These are phyloP conservation scores for Odontamblyopus lacepedii DNA, from an alignment of 2,797 vertebrate species.

Conservation along the genomic window DNA sequence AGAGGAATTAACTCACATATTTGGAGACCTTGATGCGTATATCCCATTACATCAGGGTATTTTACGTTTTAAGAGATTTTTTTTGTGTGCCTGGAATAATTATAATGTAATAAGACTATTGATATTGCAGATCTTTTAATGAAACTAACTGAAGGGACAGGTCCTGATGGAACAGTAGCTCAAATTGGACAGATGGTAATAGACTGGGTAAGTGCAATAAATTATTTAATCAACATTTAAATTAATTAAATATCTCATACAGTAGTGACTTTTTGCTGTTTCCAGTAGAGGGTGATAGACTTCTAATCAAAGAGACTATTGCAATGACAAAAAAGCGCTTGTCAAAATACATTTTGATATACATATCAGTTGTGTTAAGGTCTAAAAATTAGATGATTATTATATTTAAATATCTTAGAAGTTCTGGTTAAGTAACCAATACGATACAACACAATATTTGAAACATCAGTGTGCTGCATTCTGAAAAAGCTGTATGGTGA, in stretches of 20 bases:
- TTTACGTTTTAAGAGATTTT: background rate
- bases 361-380: too few species aligned
- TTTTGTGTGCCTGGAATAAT: background rate
- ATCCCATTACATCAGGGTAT: constrained; percentile 92
- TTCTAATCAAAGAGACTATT: background rate
- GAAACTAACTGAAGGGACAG: constrained; percentile 87
- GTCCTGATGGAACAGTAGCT: constrained; percentile 88
- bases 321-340: too few species aligned
- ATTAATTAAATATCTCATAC: background rate
- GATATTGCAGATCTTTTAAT: constrained; percentile 80
- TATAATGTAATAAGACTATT: background rate
- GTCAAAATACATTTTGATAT: too few species aligned
- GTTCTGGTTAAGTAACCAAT: background rate
- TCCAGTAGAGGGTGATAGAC: background rate
- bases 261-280: background rate
- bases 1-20: constrained; percentile 92
- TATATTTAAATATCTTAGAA: background rate
- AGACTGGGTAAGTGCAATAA: constrained; percentile 84
- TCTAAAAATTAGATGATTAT: too few species aligned
- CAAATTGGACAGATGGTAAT: constrained; percentile 93
- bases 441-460: background rate
- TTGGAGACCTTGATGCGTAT: constrained; percentile 94
- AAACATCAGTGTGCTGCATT: background rate
- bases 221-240: background rate
- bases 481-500: background rate